phyloP scores from a whole-genome alignment of 2,888 invertebrate genomes.

The Aromia moschata region DNA sequence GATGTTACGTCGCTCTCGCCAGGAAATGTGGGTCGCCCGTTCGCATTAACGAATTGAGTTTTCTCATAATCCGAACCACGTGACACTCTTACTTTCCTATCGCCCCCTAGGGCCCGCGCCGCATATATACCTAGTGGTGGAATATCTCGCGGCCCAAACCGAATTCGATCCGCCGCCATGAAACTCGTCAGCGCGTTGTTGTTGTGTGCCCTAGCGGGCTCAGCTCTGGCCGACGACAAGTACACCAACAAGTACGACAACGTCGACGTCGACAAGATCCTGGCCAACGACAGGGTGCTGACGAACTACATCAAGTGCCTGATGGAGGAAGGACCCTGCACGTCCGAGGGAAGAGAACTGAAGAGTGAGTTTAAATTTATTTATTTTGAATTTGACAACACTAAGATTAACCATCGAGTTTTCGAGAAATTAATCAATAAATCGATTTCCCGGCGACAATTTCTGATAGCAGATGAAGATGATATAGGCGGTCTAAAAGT shows the following conservation, averaged over 20 bases:
- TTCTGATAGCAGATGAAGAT: too few relatives aligned
- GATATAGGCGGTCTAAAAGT: too few relatives aligned
- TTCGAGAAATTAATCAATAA: too few relatives aligned
- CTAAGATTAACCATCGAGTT: too few relatives aligned
- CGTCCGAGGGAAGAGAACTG: slow-evolving; percentile 69
- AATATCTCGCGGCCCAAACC: slow-evolving; percentile 27
- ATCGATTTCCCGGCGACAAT: too few relatives aligned
- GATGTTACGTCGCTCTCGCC: slow-evolving; percentile 9
- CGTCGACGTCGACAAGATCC: slow-evolving; percentile 68
- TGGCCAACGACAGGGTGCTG: slow-evolving; percentile 67
- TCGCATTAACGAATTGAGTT: slow-evolving; percentile 17
- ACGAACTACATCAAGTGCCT: slow-evolving; percentile 71
- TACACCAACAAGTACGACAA: slow-evolving; percentile 67
- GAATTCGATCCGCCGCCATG: slow-evolving; percentile 40
- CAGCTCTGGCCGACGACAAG: slow-evolving; percentile 7
- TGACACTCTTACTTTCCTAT: slow-evolving; percentile 54
- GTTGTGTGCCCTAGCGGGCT: slow-evolving; percentile 49
- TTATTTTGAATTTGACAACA: too few relatives aligned
- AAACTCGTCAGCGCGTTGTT: slow-evolving; percentile 50
- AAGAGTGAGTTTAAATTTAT: slow-evolving; percentile 65
- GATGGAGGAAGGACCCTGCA: slow-evolving; percentile 70
- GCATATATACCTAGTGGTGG: slow-evolving; percentile 39
- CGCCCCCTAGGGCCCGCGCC: slow-evolving; percentile 45
- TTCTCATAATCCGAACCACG: slow-evolving; percentile 39
- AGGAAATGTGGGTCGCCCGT: slow-evolving; percentile 38